Evolutionary conservation across 35 echinoderm and acorn worm genomes (phyloP).

Genomic region (Apostichopus japonicus): DNA sequence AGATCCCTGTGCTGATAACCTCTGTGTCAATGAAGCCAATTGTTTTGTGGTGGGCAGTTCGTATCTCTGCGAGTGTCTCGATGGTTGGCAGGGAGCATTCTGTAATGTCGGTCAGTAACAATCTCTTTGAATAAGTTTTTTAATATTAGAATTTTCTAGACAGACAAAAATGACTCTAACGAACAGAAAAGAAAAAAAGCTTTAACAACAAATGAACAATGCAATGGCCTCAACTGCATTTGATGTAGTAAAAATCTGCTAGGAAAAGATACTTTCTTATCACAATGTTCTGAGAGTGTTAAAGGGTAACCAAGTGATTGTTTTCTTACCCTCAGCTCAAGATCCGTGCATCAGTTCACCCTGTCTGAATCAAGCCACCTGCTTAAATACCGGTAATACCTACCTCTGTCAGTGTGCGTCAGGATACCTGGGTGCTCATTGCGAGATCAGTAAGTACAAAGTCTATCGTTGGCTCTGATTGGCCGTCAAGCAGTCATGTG

Average conservation of each 20-base stretch:
- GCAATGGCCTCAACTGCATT: too few species aligned
- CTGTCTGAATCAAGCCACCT: constrained; percentile 63
- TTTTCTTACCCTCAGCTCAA: constrained; percentile 5
- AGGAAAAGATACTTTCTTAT: too few species aligned
- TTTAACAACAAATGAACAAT: too few species aligned
- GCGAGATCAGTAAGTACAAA: constrained; percentile 61
- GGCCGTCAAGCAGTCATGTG: too few species aligned
- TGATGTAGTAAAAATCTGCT: too few species aligned
- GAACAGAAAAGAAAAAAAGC: too few species aligned
- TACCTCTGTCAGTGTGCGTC: constrained; percentile 55
- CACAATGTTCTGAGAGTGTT: too few species aligned
- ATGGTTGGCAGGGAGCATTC: constrained; percentile 10
- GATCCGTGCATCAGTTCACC: constrained; percentile 70
- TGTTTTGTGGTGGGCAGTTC: constrained; percentile 23
- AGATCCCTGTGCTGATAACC: constrained; percentile 38
- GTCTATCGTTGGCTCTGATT: too few species aligned
- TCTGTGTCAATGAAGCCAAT: constrained; percentile 7
- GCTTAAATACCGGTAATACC: constrained; percentile 17
- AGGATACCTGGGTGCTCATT: constrained; percentile 56
- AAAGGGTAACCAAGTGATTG: too few species aligned
- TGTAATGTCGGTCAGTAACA: constrained; percentile 30
- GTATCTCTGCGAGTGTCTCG: constrained; percentile 25
- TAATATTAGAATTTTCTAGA: too few species aligned
- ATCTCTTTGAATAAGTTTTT: too few species aligned
- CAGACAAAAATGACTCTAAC: too few species aligned